Conservation (phyloP, 2,797 vertebrate genomes). For the Lerista edwardsae region DNA sequence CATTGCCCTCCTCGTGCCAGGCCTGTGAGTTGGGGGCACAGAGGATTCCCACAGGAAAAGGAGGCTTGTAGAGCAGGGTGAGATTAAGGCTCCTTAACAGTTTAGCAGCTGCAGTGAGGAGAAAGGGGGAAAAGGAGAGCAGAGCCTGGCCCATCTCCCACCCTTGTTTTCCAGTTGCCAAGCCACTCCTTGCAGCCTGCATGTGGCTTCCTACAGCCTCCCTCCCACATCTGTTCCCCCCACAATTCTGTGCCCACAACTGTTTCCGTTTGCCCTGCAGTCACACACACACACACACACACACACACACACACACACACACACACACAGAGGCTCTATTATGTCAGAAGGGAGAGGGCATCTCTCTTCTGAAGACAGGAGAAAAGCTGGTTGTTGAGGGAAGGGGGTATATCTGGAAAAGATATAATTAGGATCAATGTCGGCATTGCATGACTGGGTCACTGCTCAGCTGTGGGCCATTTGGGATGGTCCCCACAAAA, state of each 20-base stretch:
- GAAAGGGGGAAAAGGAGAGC: background rate
- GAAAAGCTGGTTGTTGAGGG: background rate
- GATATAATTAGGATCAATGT: background rate
- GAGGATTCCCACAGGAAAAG: background rate
- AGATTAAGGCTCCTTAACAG: conserved; percentile 31
- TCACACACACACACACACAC: background rate
- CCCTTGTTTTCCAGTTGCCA: too few species aligned
- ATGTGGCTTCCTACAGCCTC: background rate
- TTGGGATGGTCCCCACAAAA: too few species aligned
- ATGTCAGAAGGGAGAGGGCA: background rate
- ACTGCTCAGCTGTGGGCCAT: background rate
- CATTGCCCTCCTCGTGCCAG: background rate
- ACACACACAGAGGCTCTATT: too few species aligned
- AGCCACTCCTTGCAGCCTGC: background rate
- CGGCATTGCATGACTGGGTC: background rate
- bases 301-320: too few species aligned
- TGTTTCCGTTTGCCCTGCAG: background rate
- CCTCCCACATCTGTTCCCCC: conserved; percentile 60
- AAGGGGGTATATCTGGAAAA: background rate
- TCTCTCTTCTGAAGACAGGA: background rate
- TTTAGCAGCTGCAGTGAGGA: conserved; percentile 29
- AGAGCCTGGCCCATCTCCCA: background rate
- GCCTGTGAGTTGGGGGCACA: background rate
- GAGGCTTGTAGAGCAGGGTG: background rate
- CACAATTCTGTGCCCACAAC: background rate